phyloP scores from a whole-genome alignment of 2,888 invertebrate genomes.

The Hypercompe scribonia region DNA sequence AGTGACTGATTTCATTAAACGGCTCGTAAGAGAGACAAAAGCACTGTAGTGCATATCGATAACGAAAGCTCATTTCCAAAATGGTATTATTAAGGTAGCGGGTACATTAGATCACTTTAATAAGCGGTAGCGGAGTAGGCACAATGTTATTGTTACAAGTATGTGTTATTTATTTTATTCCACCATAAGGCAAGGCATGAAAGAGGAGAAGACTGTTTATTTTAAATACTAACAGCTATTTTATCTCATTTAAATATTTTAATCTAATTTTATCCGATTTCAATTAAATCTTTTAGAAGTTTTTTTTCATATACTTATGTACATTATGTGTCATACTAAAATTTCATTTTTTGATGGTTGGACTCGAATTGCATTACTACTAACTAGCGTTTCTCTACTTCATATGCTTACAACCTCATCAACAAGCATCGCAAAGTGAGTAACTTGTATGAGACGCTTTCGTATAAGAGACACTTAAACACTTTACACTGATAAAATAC shows the following conservation, averaged over 20 bases:
- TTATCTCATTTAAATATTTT: no score
- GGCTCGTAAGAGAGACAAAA: constrained; percentile 63
- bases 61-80: constrained; percentile 67
- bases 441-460: constrained; percentile 47
- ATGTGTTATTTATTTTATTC: no score
- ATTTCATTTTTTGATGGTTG: no score
- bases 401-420: constrained; percentile 6
- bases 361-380: no score
- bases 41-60: constrained; percentile 65
- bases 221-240: no score
- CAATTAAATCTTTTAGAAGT: no score
- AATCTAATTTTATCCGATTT: no score
- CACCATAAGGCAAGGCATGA: no score
- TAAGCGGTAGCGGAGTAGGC: constrained; percentile 24
- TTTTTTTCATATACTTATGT: no score
- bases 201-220: no score
- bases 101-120: constrained; percentile 32
- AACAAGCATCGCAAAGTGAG: constrained; percentile 48
- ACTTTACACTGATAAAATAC: constrained; percentile 52
- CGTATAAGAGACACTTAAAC: constrained; percentile 53
- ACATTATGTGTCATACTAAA: no score
- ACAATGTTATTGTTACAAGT: background rate
- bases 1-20: constrained; percentile 83
- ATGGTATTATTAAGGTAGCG: constrained; percentile 63
- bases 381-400: background rate